These are phyloP conservation scores for Drosophila macrospina DNA, from an alignment of 2,888 invertebrate genomes.

Conservation along the genomic window DNA sequence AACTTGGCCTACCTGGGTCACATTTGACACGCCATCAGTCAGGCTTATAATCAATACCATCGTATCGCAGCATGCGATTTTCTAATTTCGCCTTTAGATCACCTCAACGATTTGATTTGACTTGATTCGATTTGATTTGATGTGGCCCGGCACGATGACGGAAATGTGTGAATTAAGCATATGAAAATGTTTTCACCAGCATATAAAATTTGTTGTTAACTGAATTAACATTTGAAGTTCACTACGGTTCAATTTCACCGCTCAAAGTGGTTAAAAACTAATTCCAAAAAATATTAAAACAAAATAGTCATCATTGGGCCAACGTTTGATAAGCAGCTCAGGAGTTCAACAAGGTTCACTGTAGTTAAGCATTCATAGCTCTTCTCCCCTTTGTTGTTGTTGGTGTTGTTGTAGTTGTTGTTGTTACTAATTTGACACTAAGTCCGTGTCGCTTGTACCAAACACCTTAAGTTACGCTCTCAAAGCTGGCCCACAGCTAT, in stretches of 20 bases:
- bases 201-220: conserved; percentile 31
- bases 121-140: conserved; percentile 5
- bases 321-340: conserved; percentile 61
- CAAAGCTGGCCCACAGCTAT: conserved; percentile 5
- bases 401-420: no score
- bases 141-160: conserved; percentile 64
- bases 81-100: conserved; percentile 52
- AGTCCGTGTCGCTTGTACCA: conserved; percentile 38
- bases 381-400: conserved; percentile 14
- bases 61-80: conserved; percentile 53
- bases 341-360: conserved; percentile 56
- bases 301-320: conserved; percentile 42
- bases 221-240: conserved; percentile 50
- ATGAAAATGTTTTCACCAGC: conserved; percentile 58
- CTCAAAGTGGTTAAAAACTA: background rate
- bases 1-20: conserved; percentile 7
- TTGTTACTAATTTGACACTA: conserved; percentile 47
- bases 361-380: conserved; percentile 29
- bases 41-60: conserved; percentile 24
- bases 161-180: conserved; percentile 72
- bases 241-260: conserved; percentile 57
- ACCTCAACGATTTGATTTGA: conserved; percentile 7
- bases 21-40: conserved; percentile 33
- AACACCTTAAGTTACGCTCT: conserved; percentile 24
- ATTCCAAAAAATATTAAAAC: conserved; percentile 4